A percentile compares a stretch with the other conserved stretches of the same genome.
Evolutionary conservation across 2,888 invertebrate species (phyloP).

Genomic region (Luperina nickerlii): DNA sequence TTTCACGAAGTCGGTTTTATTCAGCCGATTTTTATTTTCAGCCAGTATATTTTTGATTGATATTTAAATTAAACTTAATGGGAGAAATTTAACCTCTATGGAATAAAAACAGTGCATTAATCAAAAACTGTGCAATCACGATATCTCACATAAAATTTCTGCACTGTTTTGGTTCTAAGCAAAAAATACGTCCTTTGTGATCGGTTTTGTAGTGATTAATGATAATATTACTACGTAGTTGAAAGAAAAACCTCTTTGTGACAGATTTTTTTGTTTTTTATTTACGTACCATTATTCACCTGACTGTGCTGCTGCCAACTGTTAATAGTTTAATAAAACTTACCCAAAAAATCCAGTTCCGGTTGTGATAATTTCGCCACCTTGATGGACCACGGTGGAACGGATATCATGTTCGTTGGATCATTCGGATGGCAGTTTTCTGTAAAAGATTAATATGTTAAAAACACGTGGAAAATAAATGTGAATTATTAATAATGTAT

Average conservation of each 20-base stretch:
- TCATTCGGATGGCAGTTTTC: conserved; percentile 93
- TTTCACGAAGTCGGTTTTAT: no score
- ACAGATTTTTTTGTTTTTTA: background rate
- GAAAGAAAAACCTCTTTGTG: background rate
- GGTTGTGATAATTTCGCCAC: conserved; percentile 98
- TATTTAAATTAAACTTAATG: no score
- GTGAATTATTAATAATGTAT: background rate
- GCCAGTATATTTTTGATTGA: no score
- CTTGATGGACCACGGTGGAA: conserved; percentile 97
- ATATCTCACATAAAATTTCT: no score
- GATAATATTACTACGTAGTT: no score
- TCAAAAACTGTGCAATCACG: no score
- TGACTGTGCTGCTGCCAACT: background rate
- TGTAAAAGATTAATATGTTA: conserved; percentile 81
- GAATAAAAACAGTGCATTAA: no score
- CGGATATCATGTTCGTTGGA: conserved; percentile 93
- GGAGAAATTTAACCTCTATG: no score
- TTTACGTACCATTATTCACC: background rate
- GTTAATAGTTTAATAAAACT: conserved; percentile 67
- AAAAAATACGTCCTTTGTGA: no score
- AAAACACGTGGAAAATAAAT: background rate
- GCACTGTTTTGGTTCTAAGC: no score
- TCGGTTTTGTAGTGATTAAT: no score
- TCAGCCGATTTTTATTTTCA: no score
- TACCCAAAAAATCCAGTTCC: conserved; percentile 97